These are phyloP conservation scores for Rhombomys opimus DNA, from an alignment of 2,113 vertebrate species.

Conservation along the genomic window DNA sequence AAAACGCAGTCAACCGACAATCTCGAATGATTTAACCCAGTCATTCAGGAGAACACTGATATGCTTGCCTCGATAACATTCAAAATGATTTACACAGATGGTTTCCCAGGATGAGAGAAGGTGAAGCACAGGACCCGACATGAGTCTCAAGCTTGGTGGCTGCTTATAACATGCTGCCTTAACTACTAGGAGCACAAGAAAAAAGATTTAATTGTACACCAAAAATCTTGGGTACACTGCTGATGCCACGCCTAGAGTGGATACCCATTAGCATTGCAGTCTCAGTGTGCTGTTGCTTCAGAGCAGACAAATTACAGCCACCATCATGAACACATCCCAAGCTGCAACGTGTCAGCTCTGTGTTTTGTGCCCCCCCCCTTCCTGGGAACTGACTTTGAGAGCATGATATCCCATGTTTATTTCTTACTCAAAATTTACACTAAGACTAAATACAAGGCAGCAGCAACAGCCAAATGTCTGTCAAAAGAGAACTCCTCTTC, in stretches of 20 bases:
- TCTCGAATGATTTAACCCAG: neutral
- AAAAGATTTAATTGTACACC: neutral
- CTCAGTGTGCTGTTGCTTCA: neutral
- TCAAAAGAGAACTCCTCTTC: accelerated
- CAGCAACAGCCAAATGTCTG: neutral
- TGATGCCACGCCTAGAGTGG: neutral
- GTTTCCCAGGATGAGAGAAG: neutral
- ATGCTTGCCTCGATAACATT: too few relatives aligned
- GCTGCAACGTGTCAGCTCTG: neutral
- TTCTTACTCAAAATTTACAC: constrained; percentile 42
- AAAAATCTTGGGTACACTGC: too few relatives aligned
- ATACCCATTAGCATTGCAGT: accelerated
- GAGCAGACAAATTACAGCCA: too few relatives aligned
- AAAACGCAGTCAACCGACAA: neutral
- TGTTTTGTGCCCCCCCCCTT: constrained; percentile 60
- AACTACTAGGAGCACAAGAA: too few relatives aligned
- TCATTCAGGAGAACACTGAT: neutral
- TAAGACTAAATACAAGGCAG: neutral
- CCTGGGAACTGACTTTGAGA: constrained; percentile 58
- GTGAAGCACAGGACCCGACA: accelerated
- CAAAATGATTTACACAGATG: neutral
- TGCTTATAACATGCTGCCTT: too few relatives aligned
- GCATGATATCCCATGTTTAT: constrained; percentile 16
- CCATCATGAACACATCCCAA: accelerated
- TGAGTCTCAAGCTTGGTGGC: neutral